Evolutionary conservation across 2,888 invertebrate genomes (phyloP).

Genomic region (Molanna angustata): DNA sequence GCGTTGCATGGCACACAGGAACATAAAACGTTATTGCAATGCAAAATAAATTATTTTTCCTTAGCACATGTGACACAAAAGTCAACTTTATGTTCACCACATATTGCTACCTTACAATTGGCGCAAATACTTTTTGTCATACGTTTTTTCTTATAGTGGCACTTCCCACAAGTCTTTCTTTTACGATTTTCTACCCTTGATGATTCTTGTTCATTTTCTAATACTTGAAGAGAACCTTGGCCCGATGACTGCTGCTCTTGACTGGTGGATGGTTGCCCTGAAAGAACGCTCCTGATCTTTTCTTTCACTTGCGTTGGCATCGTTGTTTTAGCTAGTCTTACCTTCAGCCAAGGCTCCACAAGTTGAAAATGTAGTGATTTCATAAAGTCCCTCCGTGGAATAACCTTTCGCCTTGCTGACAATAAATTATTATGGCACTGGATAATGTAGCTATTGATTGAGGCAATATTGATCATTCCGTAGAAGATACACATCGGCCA

Average conservation of each 20-base stretch:
- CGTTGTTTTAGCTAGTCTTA: background rate
- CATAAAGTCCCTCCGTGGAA: background rate
- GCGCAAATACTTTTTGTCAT: background rate
- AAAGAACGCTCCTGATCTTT: background rate
- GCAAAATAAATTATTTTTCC: too few species aligned
- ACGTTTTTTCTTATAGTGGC: too few species aligned
- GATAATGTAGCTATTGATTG: slow-evolving; percentile 30
- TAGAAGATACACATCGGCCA: slow-evolving; percentile 35
- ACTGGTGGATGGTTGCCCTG: too few species aligned
- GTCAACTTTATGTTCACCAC: background rate
- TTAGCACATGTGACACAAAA: too few species aligned
- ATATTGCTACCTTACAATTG: background rate
- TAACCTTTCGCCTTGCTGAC: background rate
- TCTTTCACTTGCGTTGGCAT: background rate
- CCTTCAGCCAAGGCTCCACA: background rate
- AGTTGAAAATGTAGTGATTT: background rate
- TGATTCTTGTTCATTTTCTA: too few species aligned
- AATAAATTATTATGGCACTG: slow-evolving; percentile 12
- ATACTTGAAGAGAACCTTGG: too few species aligned
- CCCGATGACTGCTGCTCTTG: too few species aligned
- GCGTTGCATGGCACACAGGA: too few species aligned
- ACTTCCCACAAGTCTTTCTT: too few species aligned
- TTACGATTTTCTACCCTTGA: too few species aligned
- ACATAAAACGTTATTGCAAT: too few species aligned
- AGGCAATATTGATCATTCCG: slow-evolving; percentile 33